Conservation (phyloP, 2,797 vertebrate genomes). For the Danio tinwini region DNA sequence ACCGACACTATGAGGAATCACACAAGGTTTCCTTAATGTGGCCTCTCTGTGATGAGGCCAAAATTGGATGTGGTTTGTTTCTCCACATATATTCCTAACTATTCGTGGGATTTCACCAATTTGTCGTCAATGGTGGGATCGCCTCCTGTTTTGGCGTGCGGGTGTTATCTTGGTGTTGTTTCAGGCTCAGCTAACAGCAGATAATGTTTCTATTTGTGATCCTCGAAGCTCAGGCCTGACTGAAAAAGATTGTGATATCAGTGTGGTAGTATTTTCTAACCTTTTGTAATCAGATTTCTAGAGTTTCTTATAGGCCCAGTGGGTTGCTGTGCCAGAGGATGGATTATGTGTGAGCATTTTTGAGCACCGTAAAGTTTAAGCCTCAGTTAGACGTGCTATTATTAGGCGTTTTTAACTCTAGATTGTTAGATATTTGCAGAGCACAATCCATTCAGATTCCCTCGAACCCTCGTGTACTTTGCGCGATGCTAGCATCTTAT, state of each 20-base stretch:
- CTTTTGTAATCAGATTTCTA: constrained; percentile 37
- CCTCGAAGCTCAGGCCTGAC: constrained; percentile 14
- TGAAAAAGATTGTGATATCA: constrained; percentile 20
- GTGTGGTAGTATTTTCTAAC: constrained; percentile 33
- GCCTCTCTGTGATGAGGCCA: background rate
- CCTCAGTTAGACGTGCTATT: constrained; percentile 59
- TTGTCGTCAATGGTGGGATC: background rate
- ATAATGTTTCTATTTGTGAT: constrained; percentile 68
- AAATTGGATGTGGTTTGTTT: background rate
- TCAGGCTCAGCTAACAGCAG: constrained; percentile 29
- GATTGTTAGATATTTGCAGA: constrained; percentile 51
- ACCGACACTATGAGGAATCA: constrained; percentile 62
- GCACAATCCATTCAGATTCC: constrained; percentile 53
- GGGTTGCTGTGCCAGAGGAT: constrained; percentile 37
- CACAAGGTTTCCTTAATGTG: constrained; percentile 33
- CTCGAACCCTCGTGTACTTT: constrained; percentile 43
- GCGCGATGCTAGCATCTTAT: constrained; percentile 45
- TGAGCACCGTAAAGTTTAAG: constrained; percentile 52
- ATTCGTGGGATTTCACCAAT: background rate
- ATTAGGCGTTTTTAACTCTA: constrained; percentile 59
- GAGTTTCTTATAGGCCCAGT: constrained; percentile 28
- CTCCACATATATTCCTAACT: background rate
- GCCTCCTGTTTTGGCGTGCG: background rate
- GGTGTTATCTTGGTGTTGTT: constrained; percentile 29
- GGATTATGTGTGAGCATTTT: constrained; percentile 65